Evolutionary conservation across 37 sponge, comb jelly and placozoan genomes (phyloP).

Genomic region (Geodia barretti): DNA sequence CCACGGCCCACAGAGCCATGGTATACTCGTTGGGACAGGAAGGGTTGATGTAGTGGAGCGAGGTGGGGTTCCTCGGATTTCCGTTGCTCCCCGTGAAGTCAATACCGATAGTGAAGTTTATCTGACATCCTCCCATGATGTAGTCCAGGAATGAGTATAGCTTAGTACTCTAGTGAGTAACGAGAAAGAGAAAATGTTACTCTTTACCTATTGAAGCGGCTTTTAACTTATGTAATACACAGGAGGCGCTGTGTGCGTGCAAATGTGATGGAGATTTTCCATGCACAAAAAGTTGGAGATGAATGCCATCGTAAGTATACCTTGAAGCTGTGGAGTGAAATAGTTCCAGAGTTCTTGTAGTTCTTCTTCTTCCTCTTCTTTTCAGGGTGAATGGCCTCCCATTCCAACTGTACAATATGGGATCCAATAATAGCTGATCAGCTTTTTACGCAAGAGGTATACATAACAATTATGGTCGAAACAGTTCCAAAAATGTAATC

Average conservation of each 20-base stretch:
- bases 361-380: constrained; percentile 69
- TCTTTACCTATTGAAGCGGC: too few relatives aligned
- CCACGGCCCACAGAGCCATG: constrained; percentile 79
- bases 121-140: constrained; percentile 87
- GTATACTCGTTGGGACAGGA: constrained; percentile 76
- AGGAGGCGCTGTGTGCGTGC: too few relatives aligned
- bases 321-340: constrained; percentile 19
- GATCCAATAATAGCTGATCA: too few relatives aligned
- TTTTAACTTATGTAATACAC: too few relatives aligned
- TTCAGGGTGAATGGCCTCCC: constrained; percentile 68
- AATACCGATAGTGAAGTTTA: constrained; percentile 90
- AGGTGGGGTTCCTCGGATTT: constrained; percentile 64
- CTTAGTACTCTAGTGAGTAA: constrained; percentile 57
- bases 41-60: constrained; percentile 88
- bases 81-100: constrained; percentile 94
- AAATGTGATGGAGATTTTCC: too few relatives aligned
- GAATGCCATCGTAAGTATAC: background rate
- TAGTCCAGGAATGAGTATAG: constrained; percentile 91
- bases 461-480: too few relatives aligned
- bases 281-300: too few relatives aligned
- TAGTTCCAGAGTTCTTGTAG: constrained; percentile 78
- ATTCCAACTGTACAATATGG: constrained; percentile 25
- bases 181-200: too few relatives aligned
- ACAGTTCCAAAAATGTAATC: too few relatives aligned
- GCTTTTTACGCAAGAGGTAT: too few relatives aligned